These are phyloP conservation scores for Lophura nycthemera DNA, from an alignment of 2,113 vertebrate genomes.

Conservation along the genomic window DNA sequence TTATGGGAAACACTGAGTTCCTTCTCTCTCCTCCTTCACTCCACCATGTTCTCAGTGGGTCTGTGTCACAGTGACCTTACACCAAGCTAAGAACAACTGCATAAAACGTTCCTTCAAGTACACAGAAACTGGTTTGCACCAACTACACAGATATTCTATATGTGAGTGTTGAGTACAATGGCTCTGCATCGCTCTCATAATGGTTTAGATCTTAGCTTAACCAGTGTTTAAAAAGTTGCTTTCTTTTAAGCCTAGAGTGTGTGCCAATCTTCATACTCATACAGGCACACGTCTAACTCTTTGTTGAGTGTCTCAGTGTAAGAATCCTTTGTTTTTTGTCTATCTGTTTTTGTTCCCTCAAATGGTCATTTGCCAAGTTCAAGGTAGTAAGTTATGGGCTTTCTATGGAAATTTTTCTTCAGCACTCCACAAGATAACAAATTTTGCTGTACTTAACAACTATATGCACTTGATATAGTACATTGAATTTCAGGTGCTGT, in stretches of 20 bases:
- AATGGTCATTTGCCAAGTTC: slow-evolving; percentile 56
- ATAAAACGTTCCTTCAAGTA: background rate
- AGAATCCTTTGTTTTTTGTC: background rate
- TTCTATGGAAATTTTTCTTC: slow-evolving; percentile 45
- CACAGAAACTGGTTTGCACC: background rate
- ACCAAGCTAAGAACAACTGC: background rate
- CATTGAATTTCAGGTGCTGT: slow-evolving; percentile 22
- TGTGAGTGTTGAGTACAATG: background rate
- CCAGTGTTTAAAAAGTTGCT: background rate
- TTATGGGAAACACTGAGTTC: background rate
- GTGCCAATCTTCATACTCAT: slow-evolving; percentile 11
- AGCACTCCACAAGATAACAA: slow-evolving; percentile 25
- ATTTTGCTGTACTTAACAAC: background rate
- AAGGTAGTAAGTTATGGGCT: background rate
- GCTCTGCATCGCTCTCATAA: background rate
- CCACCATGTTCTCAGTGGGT: background rate
- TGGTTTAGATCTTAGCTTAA: slow-evolving; percentile 24
- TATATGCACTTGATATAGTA: background rate
- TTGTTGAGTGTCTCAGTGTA: slow-evolving; percentile 17
- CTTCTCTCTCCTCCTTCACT: background rate
- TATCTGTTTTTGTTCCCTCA: background rate
- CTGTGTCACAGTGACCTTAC: background rate
- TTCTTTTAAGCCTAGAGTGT: slow-evolving; percentile 50
- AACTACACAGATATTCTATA: background rate
- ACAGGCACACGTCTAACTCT: slow-evolving; percentile 33